Conservation (phyloP, 2,888 invertebrate species). For the Neoitamus cyanurus region DNA sequence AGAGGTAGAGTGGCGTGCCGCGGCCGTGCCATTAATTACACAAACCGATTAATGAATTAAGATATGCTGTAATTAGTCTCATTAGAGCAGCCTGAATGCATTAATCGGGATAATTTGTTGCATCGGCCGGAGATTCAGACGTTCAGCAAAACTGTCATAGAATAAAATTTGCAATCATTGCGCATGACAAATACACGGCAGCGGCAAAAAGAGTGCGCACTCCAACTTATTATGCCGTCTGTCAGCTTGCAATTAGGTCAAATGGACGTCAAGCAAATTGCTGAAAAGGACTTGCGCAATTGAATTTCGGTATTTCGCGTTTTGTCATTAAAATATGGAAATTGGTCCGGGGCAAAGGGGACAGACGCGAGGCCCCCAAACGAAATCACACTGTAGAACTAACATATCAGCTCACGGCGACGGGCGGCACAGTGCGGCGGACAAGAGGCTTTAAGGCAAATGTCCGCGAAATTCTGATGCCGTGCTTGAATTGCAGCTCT, state of each 20-base stretch:
- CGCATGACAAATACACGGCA: background rate
- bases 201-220: background rate
- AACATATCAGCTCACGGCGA: background rate
- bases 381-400: background rate
- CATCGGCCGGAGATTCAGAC: background rate
- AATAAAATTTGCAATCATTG: constrained; percentile 39
- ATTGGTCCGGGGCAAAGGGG: background rate
- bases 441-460: background rate
- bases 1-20: too few relatives aligned
- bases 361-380: background rate
- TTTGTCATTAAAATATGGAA: constrained; percentile 27
- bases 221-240: background rate
- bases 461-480: background rate
- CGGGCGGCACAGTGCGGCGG: too few relatives aligned
- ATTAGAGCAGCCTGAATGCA: constrained; percentile 19
- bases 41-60: constrained; percentile 4
- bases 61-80: constrained; percentile 20
- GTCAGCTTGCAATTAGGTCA: constrained; percentile 26
- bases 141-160: constrained; percentile 14
- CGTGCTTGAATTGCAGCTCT: background rate
- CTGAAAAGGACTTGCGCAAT: background rate
- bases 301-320: background rate
- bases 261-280: constrained; percentile 11
- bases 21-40: too few relatives aligned
- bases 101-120: constrained; percentile 32